Evolutionary conservation across 2,113 vertebrate species (phyloP), one percentile per base, ranked within the genome.

Genomic region (Archilochus colubris): DNA sequence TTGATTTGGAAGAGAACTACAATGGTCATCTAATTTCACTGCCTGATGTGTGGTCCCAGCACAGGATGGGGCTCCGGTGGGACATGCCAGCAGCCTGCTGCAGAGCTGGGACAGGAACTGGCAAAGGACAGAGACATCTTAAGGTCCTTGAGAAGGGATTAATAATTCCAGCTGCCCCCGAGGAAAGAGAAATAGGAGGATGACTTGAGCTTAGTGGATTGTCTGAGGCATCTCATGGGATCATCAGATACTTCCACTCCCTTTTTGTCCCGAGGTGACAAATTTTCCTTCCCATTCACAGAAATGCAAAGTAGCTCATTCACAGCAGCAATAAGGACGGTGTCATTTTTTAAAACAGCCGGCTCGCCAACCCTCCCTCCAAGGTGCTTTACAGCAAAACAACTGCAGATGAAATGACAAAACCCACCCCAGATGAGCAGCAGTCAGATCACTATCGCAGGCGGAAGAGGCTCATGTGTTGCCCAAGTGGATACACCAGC

Each of bases 261-360:
- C 93, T 93, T 91, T 96, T 91, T 95, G 94, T 95, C 95, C 95
- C 14, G 95, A 95, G 93, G 95, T 95, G 95, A 95, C 82, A 93
- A 95, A 76, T 95, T 91, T 94, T 62, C 68, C 79, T 94, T 91
- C 82, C 91, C 94, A 95, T 95, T 95, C 95, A 95, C 91, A 93
- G 88, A 95, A 94, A 95, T 96, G 95, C 95, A 95, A 94, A 97
- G 80, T n/a, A 93, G 82, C 48, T 95, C 85, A 86, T 95, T 96
- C 95, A 93, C 84, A 77, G 82, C 6, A 76, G 84, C 12, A 94
- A 89, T 89, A 91, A 92, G 67, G 58, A 72, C 2, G 12, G 23
- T 69, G 69, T 86, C 90, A 93, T 94, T 74, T 73, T 73, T 58
- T 62, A 51, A 92, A 81, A 28, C 82, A 82, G 82, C 36, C 48